Base-by-base conservation (phyloP, 2,888 invertebrate species). In the Dyspetes luteomarginatus region DNA sequence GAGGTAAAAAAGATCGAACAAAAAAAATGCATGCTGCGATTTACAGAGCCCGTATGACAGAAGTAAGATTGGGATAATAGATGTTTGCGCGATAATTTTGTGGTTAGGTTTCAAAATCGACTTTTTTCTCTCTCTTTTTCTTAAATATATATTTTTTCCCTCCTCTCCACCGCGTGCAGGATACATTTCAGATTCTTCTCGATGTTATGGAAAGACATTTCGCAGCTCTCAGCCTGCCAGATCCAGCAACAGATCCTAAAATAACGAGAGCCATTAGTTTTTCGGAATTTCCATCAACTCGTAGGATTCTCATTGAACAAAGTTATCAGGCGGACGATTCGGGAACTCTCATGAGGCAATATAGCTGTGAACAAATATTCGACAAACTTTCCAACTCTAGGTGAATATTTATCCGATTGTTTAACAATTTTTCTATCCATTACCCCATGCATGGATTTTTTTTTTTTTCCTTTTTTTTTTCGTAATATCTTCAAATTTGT, bases 281-380 rank as follows among this genome's bases (percentile, higher is more conserved):
- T 67, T 86, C 89, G 0, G 87, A 89, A 76, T 50, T 89, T 28
- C 86, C 88, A 7, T 43, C 82, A 5, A 71, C 75, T 26, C 82
- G 82, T 5, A 86, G 82, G 72, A 43, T 88, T 55, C 67, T 84
- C 22, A 26, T 87, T 50, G 85, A 89, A 74, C 85, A 90, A 73
- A 50, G 60, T 50, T 87, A 64, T 78, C 76, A 82, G 5, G 77
- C 82, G 9, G 78, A 81, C 36, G 75, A 60, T n/a, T 65, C 75
- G 36, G 84, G 83, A 24, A 84, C 82, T 68, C 84, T 90, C 28
- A 43, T 88, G 15, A 85, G 84, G 52, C 88, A 88, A 58, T 88
- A 87, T 69, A 90, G 88, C 71, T 90, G 84, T 45, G 89, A 90
- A 75, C 85, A 89, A 67, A 86, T 88, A 73, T 85, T 86, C 17